Evolutionary conservation across 1,140 invertebrate species (phyloP).

Genomic region (Neodiprion pinetum): DNA sequence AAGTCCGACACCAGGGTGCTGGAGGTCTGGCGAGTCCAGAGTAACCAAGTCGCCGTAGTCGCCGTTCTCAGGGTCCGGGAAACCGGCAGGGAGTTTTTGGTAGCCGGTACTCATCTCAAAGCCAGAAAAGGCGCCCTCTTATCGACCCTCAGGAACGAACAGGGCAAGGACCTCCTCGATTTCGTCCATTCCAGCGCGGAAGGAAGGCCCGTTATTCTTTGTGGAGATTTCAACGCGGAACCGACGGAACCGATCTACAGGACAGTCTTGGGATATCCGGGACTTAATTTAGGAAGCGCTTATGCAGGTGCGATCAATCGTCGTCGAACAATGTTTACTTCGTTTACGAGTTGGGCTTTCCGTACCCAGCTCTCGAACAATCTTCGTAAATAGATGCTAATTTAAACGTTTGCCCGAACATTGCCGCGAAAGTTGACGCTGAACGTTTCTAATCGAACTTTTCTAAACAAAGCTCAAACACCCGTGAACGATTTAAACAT

Average conservation of each 20-base stretch:
- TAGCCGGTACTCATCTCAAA: conserved; percentile 81
- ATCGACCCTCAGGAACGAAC: conserved; percentile 75
- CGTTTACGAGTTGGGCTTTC: not conserved
- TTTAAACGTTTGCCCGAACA: too few species aligned
- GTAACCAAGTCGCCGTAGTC: conserved; percentile 77
- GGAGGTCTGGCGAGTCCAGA: conserved; percentile 73
- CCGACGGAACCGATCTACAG: conserved; percentile 75
- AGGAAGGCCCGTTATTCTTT: conserved; percentile 69
- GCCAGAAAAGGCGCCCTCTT: conserved; percentile 74
- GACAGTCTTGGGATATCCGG: conserved; percentile 61
- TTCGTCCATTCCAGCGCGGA: conserved; percentile 65
- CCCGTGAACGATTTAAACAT: too few species aligned
- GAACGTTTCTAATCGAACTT: too few species aligned
- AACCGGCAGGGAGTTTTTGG: conserved; percentile 68
- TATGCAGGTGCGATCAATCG: conserved; percentile 30
- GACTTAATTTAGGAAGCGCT: not conserved
- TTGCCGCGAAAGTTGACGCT: too few species aligned
- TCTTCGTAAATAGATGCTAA: too few species aligned
- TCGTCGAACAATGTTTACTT: conserved; percentile 46
- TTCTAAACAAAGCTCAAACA: too few species aligned
- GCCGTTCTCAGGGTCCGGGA: conserved; percentile 63
- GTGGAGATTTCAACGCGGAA: conserved; percentile 84
- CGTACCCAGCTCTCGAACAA: too few species aligned
- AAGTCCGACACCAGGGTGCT: conserved; percentile 68
- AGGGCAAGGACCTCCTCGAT: conserved; percentile 75